These are phyloP conservation scores for Manis javanica DNA, from an alignment of 2,797 vertebrate genomes.

Conservation along the genomic window DNA sequence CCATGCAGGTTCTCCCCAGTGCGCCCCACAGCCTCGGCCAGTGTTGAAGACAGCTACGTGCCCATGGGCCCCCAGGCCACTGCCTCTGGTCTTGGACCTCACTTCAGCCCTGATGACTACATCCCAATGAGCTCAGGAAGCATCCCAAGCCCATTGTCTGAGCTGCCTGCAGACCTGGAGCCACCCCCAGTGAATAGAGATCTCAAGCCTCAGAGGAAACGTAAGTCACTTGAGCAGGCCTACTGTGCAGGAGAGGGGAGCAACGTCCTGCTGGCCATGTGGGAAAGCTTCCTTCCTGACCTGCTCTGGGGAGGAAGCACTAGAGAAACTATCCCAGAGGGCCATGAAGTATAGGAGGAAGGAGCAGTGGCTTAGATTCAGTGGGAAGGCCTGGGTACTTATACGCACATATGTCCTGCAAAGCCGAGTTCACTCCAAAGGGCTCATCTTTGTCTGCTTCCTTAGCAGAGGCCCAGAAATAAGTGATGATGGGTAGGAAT, in stretches of 20 bases:
- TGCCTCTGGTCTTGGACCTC: slow-evolving; percentile 77
- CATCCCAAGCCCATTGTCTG: slow-evolving; percentile 83
- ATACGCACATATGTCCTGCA: neutral
- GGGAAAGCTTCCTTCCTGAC: neutral
- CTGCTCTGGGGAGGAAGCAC: neutral
- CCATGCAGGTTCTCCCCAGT: slow-evolving; percentile 84
- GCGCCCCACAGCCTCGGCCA: slow-evolving; percentile 78
- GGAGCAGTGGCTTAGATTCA: neutral
- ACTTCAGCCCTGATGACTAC: slow-evolving; percentile 91
- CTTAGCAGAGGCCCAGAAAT: neutral
- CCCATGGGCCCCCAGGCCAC: slow-evolving; percentile 92
- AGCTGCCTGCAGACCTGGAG: slow-evolving; percentile 88
- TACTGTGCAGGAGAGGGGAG: neutral
- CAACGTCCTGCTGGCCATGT: neutral
- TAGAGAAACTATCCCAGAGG: neutral
- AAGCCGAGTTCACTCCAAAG: slow-evolving; percentile 2
- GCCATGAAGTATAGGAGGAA: neutral
- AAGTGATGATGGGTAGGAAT: neutral
- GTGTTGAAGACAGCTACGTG: slow-evolving; percentile 92
- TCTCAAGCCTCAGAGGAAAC: slow-evolving; percentile 95
- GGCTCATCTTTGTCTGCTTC: neutral
- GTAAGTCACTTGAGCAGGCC: slow-evolving; percentile 85
- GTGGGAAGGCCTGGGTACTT: neutral
- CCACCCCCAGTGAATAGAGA: slow-evolving; percentile 96
- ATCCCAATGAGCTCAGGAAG: slow-evolving; percentile 93